Conservation (phyloP, 35 echinoderm and acorn worm species). For the Patiria miniata region DNA sequence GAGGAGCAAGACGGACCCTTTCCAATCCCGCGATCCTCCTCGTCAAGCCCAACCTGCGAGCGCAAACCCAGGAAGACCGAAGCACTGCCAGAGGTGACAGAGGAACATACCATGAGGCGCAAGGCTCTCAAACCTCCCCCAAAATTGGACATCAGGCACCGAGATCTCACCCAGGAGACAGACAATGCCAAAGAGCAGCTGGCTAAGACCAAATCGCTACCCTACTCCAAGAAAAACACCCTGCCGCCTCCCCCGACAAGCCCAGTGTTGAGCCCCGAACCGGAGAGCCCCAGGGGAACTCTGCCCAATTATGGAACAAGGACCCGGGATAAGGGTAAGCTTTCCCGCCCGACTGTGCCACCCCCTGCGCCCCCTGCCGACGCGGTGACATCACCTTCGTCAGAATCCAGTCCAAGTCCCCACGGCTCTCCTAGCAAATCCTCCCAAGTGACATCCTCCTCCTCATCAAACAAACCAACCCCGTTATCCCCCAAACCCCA, state of each 20-base stretch:
- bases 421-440: conserved; percentile 63
- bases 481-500: conserved; percentile 64
- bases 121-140: conserved; percentile 61
- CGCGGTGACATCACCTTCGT: conserved; percentile 41
- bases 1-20: conserved; percentile 36
- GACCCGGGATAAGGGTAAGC: conserved; percentile 59
- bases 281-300: conserved; percentile 45
- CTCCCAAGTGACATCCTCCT: conserved; percentile 30
- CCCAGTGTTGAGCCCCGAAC: not conserved
- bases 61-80: conserved; percentile 45
- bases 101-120: conserved; percentile 32
- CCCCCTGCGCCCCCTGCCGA: conserved; percentile 68
- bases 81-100: not conserved
- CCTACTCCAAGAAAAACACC: conserved; percentile 48
- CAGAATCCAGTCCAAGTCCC: conserved; percentile 56
- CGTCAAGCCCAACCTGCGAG: conserved; percentile 60
- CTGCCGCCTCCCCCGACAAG: not conserved
- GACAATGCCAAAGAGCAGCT: conserved; percentile 65
- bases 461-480: too few species aligned
- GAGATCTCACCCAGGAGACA: conserved; percentile 19
- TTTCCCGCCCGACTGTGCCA: conserved; percentile 42
- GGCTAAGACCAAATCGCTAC: conserved; percentile 76
- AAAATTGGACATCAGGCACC: conserved; percentile 45
- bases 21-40: conserved; percentile 53
- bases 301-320: conserved; percentile 44